Evolutionary conservation across 1,140 invertebrate species (phyloP).

Genomic region (Tribolium castaneum): DNA sequence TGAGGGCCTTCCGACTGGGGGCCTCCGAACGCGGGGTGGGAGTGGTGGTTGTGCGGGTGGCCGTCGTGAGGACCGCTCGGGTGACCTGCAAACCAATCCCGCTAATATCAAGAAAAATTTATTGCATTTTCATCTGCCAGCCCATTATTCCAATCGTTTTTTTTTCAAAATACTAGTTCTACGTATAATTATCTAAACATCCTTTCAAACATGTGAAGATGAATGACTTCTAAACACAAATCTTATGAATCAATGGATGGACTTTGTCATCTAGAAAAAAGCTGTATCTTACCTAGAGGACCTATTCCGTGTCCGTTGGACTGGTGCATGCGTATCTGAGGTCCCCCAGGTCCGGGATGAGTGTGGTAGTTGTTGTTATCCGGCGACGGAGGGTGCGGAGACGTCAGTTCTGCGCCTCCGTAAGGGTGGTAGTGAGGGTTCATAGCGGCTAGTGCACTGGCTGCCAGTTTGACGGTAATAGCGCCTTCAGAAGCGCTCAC

Average conservation of each 20-base stretch:
- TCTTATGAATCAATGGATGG: no score
- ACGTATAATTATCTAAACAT: no score
- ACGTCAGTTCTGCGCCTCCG: conserved; percentile 71
- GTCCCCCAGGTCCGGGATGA: conserved; percentile 57
- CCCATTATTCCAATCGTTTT: no score
- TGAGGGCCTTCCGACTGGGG: conserved; percentile 65
- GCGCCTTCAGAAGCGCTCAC: conserved; percentile 58
- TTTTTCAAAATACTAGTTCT: no score
- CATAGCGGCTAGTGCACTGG: conserved; percentile 73
- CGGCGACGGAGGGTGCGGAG: conserved; percentile 74
- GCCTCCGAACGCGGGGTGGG: conserved; percentile 59
- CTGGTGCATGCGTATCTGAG: conserved; percentile 61
- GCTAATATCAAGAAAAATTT: not conserved
- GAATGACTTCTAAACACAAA: no score
- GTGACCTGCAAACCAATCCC: conserved; percentile 54
- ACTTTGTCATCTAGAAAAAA: not conserved
- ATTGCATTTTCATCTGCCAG: no score
- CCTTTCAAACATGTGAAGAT: no score
- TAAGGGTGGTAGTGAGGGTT: conserved; percentile 79
- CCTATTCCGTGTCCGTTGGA: conserved; percentile 63
- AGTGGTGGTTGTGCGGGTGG: conserved; percentile 59
- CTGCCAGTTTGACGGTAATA: conserved; percentile 70
- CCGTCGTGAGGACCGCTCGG: conserved; percentile 58
- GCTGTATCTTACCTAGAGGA: conserved; percentile 57
- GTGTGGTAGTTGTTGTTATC: conserved; percentile 68